Percentiles rank a stretch among this genome's conserved stretches.
These are phyloP conservation scores for Hyles lineata DNA, from an alignment of 2,888 invertebrate species.

Conservation along the genomic window DNA sequence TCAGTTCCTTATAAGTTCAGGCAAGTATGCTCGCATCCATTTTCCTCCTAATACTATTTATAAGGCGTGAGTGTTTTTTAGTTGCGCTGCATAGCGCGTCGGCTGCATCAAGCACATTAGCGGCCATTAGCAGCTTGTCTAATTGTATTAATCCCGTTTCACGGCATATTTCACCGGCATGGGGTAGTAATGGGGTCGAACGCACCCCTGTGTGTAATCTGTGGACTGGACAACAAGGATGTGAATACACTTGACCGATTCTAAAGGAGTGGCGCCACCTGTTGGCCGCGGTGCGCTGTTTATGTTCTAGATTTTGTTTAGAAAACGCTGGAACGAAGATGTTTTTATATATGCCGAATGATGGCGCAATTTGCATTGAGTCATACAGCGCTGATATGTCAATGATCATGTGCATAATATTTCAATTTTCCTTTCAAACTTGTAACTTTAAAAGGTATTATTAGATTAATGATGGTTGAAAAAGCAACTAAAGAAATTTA, in stretches of 20 bases:
- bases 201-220: conserved; percentile 41
- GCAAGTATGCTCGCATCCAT: not conserved
- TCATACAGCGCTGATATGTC: no score
- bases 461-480: no score
- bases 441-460: no score
- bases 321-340: no score
- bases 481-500: no score
- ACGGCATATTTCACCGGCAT: conserved; percentile 63
- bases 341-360: no score
- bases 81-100: not conserved
- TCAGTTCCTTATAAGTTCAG: not conserved
- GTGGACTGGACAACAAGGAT: conserved; percentile 8
- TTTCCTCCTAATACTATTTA: conserved; percentile 2
- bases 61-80: not conserved
- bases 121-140: conserved; percentile 48
- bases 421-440: no score
- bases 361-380: no score
- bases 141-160: conserved; percentile 77
- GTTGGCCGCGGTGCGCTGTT: not conserved
- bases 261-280: not conserved
- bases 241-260: conserved; percentile 24
- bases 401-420: no score
- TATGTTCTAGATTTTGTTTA: not conserved
- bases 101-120: conserved; percentile 24
- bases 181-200: conserved; percentile 74